Evolutionary conservation across 2,888 invertebrate species (phyloP).

Genomic region (Trileptium ribeirensis): DNA sequence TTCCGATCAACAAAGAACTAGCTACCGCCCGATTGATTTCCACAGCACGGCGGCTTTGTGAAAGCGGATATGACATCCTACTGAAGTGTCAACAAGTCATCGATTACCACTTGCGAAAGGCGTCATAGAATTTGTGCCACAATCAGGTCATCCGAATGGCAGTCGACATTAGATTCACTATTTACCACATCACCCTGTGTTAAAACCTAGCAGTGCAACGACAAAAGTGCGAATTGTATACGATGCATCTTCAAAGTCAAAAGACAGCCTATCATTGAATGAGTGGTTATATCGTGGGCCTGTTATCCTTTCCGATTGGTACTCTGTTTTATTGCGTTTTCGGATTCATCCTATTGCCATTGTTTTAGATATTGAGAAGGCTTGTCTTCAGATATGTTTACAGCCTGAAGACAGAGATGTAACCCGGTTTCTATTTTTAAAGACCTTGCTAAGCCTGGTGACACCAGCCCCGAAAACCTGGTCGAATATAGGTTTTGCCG

Average conservation of each 20-base stretch:
- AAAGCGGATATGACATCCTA: not conserved
- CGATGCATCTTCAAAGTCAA: slow-evolving; percentile 32
- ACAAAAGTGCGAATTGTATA: slow-evolving; percentile 39
- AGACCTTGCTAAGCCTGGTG: not conserved
- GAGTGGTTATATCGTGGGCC: slow-evolving; percentile 35
- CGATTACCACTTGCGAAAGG: slow-evolving; percentile 17
- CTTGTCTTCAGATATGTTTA: not conserved
- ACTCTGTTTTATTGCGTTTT: slow-evolving; percentile 29
- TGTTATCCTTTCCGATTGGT: slow-evolving; percentile 23
- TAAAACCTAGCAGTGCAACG: slow-evolving; percentile 24
- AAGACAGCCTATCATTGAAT: slow-evolving; percentile 27
- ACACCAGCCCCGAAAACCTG: slow-evolving; percentile 15
- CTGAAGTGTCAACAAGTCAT: slow-evolving; percentile 21
- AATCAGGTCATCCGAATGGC: not conserved
- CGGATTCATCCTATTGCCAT: slow-evolving; percentile 27
- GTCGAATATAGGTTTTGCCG: not conserved
- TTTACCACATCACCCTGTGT: slow-evolving; percentile 32
- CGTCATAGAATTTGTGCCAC: slow-evolving; percentile 22
- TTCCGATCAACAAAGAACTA: not conserved
- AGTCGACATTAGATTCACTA: slow-evolving; percentile 25
- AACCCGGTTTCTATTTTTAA: slow-evolving; percentile 31
- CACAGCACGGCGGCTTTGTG: not conserved
- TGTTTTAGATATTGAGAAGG: slow-evolving; percentile 31
- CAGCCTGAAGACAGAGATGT: slow-evolving; percentile 31
- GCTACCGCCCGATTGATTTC: slow-evolving; percentile 6